Evolutionary conservation across 2,888 invertebrate genomes (phyloP), one percentile per base, ranked within the genome.

Genomic region (Melieria picta): DNA sequence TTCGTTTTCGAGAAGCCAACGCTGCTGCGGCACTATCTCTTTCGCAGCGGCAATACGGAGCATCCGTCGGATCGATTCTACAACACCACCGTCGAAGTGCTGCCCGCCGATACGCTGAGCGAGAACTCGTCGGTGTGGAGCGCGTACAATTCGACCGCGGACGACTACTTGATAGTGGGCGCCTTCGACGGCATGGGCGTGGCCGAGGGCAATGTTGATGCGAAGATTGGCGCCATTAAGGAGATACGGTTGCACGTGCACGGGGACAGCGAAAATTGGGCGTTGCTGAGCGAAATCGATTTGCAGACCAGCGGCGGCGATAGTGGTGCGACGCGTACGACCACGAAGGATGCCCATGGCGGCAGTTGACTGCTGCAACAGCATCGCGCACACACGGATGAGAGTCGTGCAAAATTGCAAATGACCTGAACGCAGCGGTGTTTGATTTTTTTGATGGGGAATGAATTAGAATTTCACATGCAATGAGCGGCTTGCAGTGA

Each of bases 21-120:
- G 62, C 46, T 76, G 6, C 66, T 82, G 67, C 86, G 88, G 83
- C 94, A 94, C 79, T 96, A 91, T 87, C 88, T 91, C 73, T 93
- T 96, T 84, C 91, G 94, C 73, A 97, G 96, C 85, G 97, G 97
- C 45, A 97, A 97, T 86, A 91, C 92, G 0, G 95, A 96, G 80
- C 97, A 97, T 87, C 92, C 93, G 0, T 93, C 93, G 1, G 97
- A 98, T 87, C 93, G 92, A 80, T 93, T 98, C 83, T 92, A 93
- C 82, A 93, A 96, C 79, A 94, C 97, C 0, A 93, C 93, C 0
- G 91, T 98, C 6, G 96, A 97, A 87, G 90, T 95, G 6, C 85
- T 93, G 67, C 91, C 93, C 0, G 87, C 93, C 0, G 87, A 88
- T 58, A 87, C 87, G 42, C 79, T 85, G 11, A 81, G 81, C 66